These are phyloP conservation scores for Anniella stebbinsi DNA, from an alignment of 2,797 vertebrate genomes.

Conservation along the genomic window DNA sequence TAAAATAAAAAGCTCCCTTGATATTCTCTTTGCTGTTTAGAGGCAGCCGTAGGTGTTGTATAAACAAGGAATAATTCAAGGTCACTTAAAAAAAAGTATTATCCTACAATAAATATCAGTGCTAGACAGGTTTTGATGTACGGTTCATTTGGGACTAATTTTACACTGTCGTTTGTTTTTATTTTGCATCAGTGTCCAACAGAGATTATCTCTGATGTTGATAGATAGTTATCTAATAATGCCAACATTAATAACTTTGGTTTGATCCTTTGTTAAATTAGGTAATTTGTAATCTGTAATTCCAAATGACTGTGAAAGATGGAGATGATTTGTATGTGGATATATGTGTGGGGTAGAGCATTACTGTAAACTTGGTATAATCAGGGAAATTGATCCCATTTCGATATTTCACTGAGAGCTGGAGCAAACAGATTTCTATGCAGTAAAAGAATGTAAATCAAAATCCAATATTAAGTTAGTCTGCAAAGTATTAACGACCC, in stretches of 20 bases:
- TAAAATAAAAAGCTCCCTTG: slow-evolving; percentile 12
- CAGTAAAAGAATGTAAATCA: background rate
- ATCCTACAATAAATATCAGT: slow-evolving; percentile 21
- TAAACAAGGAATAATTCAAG: background rate
- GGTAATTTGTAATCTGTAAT: slow-evolving; percentile 4
- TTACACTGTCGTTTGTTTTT: slow-evolving; percentile 14
- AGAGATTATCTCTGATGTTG: background rate
- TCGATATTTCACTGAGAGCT: background rate
- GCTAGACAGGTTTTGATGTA: background rate
- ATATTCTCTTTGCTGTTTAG: background rate
- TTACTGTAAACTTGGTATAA: background rate
- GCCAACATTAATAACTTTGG: slow-evolving; percentile 34
- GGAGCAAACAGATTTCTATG: background rate
- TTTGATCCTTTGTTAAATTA: slow-evolving; percentile 24
- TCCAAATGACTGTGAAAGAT: background rate
- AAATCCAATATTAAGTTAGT: background rate
- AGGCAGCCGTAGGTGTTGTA: background rate
- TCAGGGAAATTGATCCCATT: background rate
- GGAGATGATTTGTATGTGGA: background rate
- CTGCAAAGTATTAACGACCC: background rate
- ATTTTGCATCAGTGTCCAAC: slow-evolving; percentile 12
- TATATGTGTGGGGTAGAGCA: background rate
- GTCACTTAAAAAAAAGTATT: background rate
- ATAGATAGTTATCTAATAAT: slow-evolving; percentile 21
- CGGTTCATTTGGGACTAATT: slow-evolving; percentile 8